Conservation (phyloP, 2,888 invertebrate species). For the Anoplius nigerrimus region DNA sequence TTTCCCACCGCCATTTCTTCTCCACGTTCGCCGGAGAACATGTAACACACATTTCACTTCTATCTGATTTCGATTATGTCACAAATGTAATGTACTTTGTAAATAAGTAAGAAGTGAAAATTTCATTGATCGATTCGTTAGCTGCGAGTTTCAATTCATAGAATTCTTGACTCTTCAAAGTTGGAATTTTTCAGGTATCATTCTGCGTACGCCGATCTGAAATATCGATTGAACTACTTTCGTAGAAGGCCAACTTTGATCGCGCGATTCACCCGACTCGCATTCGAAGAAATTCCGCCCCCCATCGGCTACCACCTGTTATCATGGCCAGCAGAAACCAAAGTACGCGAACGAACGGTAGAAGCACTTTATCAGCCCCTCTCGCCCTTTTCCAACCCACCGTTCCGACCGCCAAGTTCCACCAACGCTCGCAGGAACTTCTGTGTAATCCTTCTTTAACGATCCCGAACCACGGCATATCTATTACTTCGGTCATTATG, state of each 20-base stretch:
- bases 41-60: no score
- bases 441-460: constrained; percentile 43
- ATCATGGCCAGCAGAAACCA: constrained; percentile 7
- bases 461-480: constrained; percentile 25
- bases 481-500: constrained; percentile 50
- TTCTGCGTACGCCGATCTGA: no score
- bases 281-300: neutral
- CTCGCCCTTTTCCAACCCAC: neutral
- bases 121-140: no score
- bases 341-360: neutral
- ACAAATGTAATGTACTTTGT: no score
- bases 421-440: constrained; percentile 6
- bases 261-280: neutral
- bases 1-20: no score
- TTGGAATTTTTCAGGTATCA: no score
- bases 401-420: constrained; percentile 1
- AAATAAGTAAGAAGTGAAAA: no score
- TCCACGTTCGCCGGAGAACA: no score
- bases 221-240: no score
- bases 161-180: no score
- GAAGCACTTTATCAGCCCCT: constrained; percentile 2
- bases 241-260: neutral
- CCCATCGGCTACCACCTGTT: constrained; percentile 13
- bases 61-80: no score
- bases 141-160: no score